Evolutionary conservation across 2,888 invertebrate genomes (phyloP), one percentile per base, ranked within the genome.

Genomic region (Torymus texanus): DNA sequence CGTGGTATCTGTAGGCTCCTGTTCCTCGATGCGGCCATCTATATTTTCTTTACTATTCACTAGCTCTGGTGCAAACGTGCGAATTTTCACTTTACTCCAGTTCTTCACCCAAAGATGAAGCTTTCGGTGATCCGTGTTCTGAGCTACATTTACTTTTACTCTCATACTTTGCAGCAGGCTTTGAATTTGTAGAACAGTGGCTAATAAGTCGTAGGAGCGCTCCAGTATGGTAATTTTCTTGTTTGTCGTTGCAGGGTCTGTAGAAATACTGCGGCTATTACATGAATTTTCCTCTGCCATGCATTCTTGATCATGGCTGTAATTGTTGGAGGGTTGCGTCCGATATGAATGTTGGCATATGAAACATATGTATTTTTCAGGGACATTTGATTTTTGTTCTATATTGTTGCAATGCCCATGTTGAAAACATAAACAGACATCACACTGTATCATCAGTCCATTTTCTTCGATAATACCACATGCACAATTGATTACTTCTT

Each of bases 391-490:
- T 87, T 97, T 97, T 75, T 92, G 93, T 85, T 95, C 94, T 85
- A 97, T 97, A 83, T 95, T 95, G 88, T 97, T 96, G 88, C 98
- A 98, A 79, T 94, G 93, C 0, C 97, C 98, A 89, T 98, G 98
- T 88, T 98, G 98, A 98, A 98, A 98, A 88, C 97, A 97, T 78
- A 97, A 92, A 86, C 98, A 98, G 77, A 97, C 93, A 88, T 98
- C 98, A 90, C 98, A 98, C 92, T 98, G 95, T 87, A 98, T 97
- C 98, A 98, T 98, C 8, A 98, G 92, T 0, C 98, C 98, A 89
- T 98, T 97, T 89, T 98, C 98, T 89, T 98, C 98, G 82, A 94
- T 94, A 87, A 93, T 92, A 18, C 96, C 95, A 91, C 98, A 98
- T 75, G 96, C 94, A 89, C 98, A 98, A 91, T 97, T 97, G 83